phyloP scores from a whole-genome alignment of 2,797 vertebrate species.

The Bradypodion pumilum region DNA sequence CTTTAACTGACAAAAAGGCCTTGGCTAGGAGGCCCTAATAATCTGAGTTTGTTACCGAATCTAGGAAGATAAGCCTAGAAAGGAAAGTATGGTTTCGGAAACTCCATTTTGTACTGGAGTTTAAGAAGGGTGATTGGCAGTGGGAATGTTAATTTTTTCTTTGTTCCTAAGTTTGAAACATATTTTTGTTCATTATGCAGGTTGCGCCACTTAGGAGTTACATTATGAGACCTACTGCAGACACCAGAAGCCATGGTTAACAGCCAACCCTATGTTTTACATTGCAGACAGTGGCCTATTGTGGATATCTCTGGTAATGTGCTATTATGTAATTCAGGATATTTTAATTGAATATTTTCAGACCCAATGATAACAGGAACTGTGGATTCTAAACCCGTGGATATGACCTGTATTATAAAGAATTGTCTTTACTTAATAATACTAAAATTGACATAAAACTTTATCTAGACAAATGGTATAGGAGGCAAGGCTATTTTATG shows the following conservation, averaged over 20 bases:
- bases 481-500: too few relatives aligned
- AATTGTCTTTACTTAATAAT: neutral
- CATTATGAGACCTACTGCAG: too few relatives aligned
- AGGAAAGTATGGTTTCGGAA: neutral
- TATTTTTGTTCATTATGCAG: neutral
- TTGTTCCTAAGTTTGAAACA: neutral
- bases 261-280: too few relatives aligned
- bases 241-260: too few relatives aligned
- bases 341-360: too few relatives aligned
- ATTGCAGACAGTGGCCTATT: too few relatives aligned
- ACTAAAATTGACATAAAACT: neutral
- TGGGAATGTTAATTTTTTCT: neutral
- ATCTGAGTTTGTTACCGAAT: conserved; percentile 21
- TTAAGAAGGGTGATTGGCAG: neutral
- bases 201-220: too few relatives aligned
- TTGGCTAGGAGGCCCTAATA: conserved; percentile 14
- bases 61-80: neutral
- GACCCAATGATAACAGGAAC: too few relatives aligned
- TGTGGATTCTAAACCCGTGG: too few relatives aligned
- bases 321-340: too few relatives aligned
- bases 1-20: conserved; percentile 10
- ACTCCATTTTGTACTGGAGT: neutral
- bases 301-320: too few relatives aligned
- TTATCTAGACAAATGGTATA: neutral
- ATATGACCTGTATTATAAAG: too few relatives aligned